Evolutionary conservation across 2,113 vertebrate genomes (phyloP).

Genomic region (Morphnarchus princeps): DNA sequence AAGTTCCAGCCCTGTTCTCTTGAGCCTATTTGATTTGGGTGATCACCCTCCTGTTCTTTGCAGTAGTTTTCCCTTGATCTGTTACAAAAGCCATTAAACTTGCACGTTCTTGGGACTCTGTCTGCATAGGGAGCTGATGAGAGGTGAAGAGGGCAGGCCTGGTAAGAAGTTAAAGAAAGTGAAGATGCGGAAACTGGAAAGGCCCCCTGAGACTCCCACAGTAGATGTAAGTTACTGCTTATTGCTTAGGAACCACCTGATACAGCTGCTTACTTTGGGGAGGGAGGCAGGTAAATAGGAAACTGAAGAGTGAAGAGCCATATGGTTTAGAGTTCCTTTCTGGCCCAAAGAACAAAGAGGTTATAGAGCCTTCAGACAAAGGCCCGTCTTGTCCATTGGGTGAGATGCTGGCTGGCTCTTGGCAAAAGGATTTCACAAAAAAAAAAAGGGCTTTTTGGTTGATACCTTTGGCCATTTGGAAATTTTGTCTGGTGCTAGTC

Average conservation of each 20-base stretch:
- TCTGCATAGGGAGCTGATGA: constrained; percentile 86
- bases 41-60: not conserved
- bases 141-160: constrained; percentile 92
- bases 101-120: not conserved
- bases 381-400: fast-evolving
- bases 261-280: not conserved
- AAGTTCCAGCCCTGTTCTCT: not conserved
- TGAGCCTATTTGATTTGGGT: not conserved
- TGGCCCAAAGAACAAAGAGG: not conserved
- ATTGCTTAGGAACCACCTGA: not conserved
- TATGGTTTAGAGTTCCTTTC: not conserved
- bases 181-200: constrained; percentile 89
- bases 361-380: not conserved
- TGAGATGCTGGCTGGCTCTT: not conserved
- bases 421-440: not conserved
- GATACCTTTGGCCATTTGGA: not conserved
- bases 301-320: not conserved
- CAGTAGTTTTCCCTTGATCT: not conserved
- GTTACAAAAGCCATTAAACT: not conserved
- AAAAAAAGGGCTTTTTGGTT: not conserved
- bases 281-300: not conserved
- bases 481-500: not conserved
- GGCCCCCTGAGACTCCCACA: constrained; percentile 92
- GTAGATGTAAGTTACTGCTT: constrained; percentile 84
- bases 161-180: constrained; percentile 92